Conservation (phyloP, 2,888 invertebrate species). For the Cataglyphis rosenhaueri region DNA sequence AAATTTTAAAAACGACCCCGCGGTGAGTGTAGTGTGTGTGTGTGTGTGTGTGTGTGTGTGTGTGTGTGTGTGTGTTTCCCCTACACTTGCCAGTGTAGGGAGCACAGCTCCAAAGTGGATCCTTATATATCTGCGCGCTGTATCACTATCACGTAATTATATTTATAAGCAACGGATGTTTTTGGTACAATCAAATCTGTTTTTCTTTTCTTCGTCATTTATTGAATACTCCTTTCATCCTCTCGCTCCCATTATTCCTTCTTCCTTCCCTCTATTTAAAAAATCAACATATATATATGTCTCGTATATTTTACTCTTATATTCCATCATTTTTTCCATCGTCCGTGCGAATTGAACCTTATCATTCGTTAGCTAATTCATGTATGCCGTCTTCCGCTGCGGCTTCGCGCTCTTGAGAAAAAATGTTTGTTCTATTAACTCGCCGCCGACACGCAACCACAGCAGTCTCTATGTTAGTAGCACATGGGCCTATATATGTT, state of each 20-base stretch:
- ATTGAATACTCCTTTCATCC: constrained; percentile 80
- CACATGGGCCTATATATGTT: constrained; percentile 76
- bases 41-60: background rate
- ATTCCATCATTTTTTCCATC: constrained; percentile 18
- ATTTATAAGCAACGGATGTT: constrained; percentile 85
- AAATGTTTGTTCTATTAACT: constrained; percentile 75
- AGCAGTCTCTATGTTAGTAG: constrained; percentile 78
- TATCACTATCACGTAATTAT: constrained; percentile 84
- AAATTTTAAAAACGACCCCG: constrained; percentile 85
- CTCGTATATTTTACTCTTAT: constrained; percentile 62
- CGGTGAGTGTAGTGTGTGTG: constrained; percentile 64
- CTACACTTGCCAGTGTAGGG: constrained; percentile 81
- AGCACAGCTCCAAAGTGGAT: constrained; percentile 85
- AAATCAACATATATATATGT: constrained; percentile 67
- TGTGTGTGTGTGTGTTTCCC: constrained; percentile 50
- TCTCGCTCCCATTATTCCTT: constrained; percentile 71
- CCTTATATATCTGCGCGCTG: constrained; percentile 79
- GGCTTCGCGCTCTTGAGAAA: constrained; percentile 74
- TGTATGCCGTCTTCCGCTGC: constrained; percentile 58
- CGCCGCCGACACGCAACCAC: constrained; percentile 78
- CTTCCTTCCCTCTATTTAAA: constrained; percentile 61
- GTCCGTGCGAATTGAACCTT: constrained; percentile 75
- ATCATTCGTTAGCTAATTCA: constrained; percentile 73
- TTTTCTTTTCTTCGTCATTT: constrained; percentile 73
- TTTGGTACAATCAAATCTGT: constrained; percentile 83